A percentile compares a stretch with the other conserved stretches of the same genome.
Evolutionary conservation across 2,888 invertebrate genomes (phyloP).

Genomic region (Athripsodes cinereus): DNA sequence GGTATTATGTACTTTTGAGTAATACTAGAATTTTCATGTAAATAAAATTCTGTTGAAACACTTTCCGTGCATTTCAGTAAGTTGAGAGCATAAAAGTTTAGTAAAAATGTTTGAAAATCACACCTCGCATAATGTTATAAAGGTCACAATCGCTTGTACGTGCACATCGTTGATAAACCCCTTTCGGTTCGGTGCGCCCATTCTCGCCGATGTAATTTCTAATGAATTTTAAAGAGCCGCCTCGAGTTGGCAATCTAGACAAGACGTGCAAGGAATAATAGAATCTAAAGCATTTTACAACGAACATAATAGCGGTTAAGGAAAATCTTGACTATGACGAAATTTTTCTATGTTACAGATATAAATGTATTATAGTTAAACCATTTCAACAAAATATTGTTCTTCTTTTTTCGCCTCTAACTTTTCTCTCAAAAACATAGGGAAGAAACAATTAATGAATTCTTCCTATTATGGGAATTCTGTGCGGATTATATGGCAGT

Average conservation of each 20-base stretch:
- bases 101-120: not conserved
- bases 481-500: too few relatives aligned
- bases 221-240: conserved; percentile 28
- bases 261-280: conserved; percentile 26
- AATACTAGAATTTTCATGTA: too few relatives aligned
- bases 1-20: too few relatives aligned
- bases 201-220: conserved; percentile 24
- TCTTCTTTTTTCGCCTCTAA: too few relatives aligned
- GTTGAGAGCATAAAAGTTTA: too few relatives aligned
- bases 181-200: conserved; percentile 10
- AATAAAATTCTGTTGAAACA: not conserved
- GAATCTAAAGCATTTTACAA: conserved; percentile 15
- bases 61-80: not conserved
- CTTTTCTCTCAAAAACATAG: too few relatives aligned
- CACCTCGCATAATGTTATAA: not conserved
- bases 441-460: too few relatives aligned
- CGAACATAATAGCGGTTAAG: not conserved
- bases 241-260: conserved; percentile 26
- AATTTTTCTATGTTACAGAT: too few relatives aligned
- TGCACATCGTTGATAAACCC: conserved; percentile 9
- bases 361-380: too few relatives aligned
- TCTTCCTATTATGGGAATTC: too few relatives aligned
- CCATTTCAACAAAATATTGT: too few relatives aligned
- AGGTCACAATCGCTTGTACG: conserved; percentile 14
- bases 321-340: too few relatives aligned